Conservation (phyloP, 2,113 vertebrate genomes). For the Alexandromys fortis region DNA sequence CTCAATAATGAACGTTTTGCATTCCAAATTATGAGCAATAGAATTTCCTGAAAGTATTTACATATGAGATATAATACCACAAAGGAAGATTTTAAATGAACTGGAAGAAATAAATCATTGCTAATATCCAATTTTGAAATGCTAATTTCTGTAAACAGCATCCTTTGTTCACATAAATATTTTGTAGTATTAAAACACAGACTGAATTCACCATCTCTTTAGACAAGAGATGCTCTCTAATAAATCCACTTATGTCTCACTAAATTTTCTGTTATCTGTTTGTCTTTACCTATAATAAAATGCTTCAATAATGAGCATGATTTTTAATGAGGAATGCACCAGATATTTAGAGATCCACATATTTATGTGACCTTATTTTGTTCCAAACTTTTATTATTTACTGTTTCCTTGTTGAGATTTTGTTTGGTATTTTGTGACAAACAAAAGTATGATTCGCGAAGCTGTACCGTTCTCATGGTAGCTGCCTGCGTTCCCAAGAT, state of each 20-base stretch:
- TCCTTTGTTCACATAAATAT: neutral
- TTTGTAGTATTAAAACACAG: constrained; percentile 33
- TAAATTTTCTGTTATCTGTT: constrained; percentile 60
- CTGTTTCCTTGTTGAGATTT: constrained; percentile 87
- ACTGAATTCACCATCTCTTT: constrained; percentile 44
- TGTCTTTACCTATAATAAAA: constrained; percentile 65
- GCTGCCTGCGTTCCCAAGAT: constrained; percentile 89
- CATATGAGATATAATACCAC: neutral
- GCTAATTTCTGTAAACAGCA: neutral
- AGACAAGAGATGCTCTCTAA: constrained; percentile 63
- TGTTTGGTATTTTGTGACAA: constrained; percentile 87
- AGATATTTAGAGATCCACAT: constrained; percentile 86
- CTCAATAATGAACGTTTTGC: neutral
- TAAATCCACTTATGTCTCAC: constrained; percentile 59
- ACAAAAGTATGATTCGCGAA: constrained; percentile 88
- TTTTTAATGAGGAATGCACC: constrained; percentile 85
- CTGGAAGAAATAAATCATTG: neutral
- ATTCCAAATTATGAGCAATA: neutral
- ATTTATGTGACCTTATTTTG: constrained; percentile 89
- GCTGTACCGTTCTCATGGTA: constrained; percentile 87
- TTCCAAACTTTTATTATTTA: constrained; percentile 87
- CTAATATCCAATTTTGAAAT: neutral
- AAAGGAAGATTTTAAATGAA: constrained; percentile 1
- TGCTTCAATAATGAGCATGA: constrained; percentile 81
- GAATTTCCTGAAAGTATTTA: neutral